Evolutionary conservation across 1,140 invertebrate species (phyloP), one percentile per base, ranked within the genome.

Genomic region (Pissodes strobi): DNA sequence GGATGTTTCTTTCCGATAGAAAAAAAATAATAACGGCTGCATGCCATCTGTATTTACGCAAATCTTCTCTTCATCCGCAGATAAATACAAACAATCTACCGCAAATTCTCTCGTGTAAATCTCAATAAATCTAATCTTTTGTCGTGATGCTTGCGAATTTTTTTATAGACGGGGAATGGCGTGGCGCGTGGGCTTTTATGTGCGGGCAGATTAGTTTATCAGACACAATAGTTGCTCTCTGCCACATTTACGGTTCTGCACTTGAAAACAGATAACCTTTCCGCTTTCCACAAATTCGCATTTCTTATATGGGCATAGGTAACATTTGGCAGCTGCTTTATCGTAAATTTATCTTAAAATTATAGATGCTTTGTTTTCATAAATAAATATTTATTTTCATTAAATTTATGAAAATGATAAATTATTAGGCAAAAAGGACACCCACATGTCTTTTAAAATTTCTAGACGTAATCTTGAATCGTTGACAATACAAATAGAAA

Each of bases 111-210:
- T 9, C 48, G 27, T n/a, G 13, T 51, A 51, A 51, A 51, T 51
- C 48, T 51, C 48, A 25, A 51, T 30, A 51, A 51, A 51, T n/a
- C 48, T 46, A 46, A 46, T 46, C 43, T 46, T 43, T 46, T 13
- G 38, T 39, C 38, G 38, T 39, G 38, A 39, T 12, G 43, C 12
- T 25, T 30, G 25, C 12, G 48, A 27, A 27, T 51, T 46, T 46
- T 46, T 30, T 13, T 15, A 13, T 19, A 51, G 25, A 27, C n/a
- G 48, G 9, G 48, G 19, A 51, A 51, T 27, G 27, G 25, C 48
- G 4, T 22, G 48, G 25, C 48, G 48, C 48, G 48, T 51, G 48
- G 48, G 48, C 17, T 22, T 51, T 51, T 51, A 51, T 51, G 48
- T 51, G 3, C 48, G 48, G 5, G 12, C 22, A 51, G 48, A 51